These are phyloP conservation scores for Scaptomyza parva DNA, from an alignment of 2,888 invertebrate genomes.

Conservation along the genomic window DNA sequence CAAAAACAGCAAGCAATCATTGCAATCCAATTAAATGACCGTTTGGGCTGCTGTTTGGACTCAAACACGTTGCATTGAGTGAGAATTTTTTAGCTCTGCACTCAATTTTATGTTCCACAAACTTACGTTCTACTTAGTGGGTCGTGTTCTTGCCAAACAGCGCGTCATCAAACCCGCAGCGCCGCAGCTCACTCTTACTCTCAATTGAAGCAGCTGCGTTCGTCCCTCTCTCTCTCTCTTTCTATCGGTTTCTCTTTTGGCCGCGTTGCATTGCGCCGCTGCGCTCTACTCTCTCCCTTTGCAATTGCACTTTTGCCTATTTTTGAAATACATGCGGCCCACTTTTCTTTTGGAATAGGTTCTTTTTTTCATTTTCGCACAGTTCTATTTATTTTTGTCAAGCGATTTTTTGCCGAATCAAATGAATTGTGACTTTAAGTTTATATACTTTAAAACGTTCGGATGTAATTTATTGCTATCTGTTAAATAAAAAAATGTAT, in stretches of 20 bases:
- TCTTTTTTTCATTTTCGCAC: constrained; percentile 19
- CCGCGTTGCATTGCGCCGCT: constrained; percentile 36
- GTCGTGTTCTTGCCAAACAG: constrained; percentile 38
- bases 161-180: constrained; percentile 37
- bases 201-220: constrained; percentile 10
- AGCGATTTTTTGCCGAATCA: constrained; percentile 44
- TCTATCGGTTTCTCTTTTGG: constrained; percentile 11
- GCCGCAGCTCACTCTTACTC: constrained; percentile 16
- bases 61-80: constrained; percentile 21
- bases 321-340: constrained; percentile 47
- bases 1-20: constrained; percentile 40
- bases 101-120: constrained; percentile 43
- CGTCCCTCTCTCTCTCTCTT: constrained; percentile 7
- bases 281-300: constrained; percentile 7
- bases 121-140: constrained; percentile 53
- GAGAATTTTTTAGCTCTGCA: constrained; percentile 5
- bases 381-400: constrained; percentile 57
- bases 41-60: constrained; percentile 14
- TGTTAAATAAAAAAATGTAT: neutral
- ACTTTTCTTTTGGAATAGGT: constrained; percentile 38
- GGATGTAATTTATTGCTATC: neutral
- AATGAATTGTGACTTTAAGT: constrained; percentile 5
- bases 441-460: constrained; percentile 17
- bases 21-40: constrained; percentile 73
- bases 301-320: constrained; percentile 32